Conservation (phyloP, 2,797 vertebrate species). For the Gymnopithys bicolor region DNA sequence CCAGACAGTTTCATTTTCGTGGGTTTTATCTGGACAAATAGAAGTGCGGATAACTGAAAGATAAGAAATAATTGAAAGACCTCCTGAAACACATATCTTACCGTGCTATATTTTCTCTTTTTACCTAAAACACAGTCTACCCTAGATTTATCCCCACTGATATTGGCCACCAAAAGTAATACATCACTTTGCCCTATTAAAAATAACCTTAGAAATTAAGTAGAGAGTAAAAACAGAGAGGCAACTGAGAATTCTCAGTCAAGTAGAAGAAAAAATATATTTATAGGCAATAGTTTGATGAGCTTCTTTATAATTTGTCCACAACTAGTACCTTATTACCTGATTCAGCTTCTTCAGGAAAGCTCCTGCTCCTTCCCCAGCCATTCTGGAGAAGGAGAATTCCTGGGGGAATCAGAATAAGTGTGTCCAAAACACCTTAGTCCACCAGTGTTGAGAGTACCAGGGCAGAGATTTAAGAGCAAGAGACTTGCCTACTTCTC, state of each 20-base stretch:
- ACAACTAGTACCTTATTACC: background rate
- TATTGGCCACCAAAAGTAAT: background rate
- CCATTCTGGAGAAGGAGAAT: background rate
- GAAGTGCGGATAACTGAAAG: slow-evolving; percentile 10
- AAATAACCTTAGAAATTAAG: background rate
- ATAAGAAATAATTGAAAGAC: slow-evolving; percentile 18
- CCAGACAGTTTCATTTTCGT: background rate
- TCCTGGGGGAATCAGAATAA: background rate
- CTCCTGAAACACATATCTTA: background rate
- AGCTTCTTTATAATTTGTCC: background rate
- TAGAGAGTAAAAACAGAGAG: background rate
- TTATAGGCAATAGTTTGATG: background rate
- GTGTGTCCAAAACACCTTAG: background rate
- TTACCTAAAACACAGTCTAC: background rate
- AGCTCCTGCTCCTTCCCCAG: background rate
- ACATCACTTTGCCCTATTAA: background rate
- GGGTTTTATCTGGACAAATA: background rate
- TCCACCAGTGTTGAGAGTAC: background rate
- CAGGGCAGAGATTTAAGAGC: background rate
- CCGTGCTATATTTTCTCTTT: background rate
- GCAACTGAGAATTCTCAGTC: background rate
- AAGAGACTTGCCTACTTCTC: background rate
- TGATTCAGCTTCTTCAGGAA: background rate
- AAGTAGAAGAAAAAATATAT: background rate
- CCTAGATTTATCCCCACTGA: background rate